Base-by-base conservation (phyloP, 2,888 invertebrate species). In the Zaprionus lineosus region DNA sequence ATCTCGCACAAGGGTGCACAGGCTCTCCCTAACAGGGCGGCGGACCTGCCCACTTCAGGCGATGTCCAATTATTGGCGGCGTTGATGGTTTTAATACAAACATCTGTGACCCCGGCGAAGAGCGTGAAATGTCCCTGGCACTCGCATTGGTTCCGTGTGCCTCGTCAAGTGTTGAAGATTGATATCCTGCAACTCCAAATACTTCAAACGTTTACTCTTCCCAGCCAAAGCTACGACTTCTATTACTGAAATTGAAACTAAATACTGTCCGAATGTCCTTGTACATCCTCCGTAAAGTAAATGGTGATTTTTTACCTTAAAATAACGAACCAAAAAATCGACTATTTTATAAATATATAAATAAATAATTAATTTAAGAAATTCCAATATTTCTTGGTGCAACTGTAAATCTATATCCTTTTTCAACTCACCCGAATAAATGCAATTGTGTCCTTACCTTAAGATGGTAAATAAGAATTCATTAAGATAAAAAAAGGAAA, bases 101-200 rank as follows among this genome's bases (percentile, higher is more conserved):
- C 82, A 82, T 84, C 82, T 82, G 82, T 60, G 86, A 86, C 86
- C 86, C 57, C 69, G 65, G 47, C 56, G 46, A 37, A 51, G 44
- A 68, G 68, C 84, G 73, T 77, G 74, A 77, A 68, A 74, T 64
- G 37, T 61, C 66, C 63, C 41, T 62, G 77, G 51, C 62, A 64
- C 39, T 51, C 19, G 24, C 70, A 74, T 78, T 82, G 21, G 77
- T 69, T 81, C 58, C 74, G 59, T 44, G 53, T 48, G 61, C 39
- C 41, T 43, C 15, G 14, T 46, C 56, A 63, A 79, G 56, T 61
- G 57, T 56, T 29, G 12, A 70, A 81, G 77, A 78, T 78, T 81
- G 70, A 78, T 78, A 57, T 48, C 46, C 34, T 36, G 48, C n/a
- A 28, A 39, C 56, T 60, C 66, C 51, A 60, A 36, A 56, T 66